A percentile compares a stretch with the other conserved stretches of the same genome.
phyloP scores from a whole-genome alignment of 2,888 invertebrate genomes.

The Petrolisthes cinctipes region DNA sequence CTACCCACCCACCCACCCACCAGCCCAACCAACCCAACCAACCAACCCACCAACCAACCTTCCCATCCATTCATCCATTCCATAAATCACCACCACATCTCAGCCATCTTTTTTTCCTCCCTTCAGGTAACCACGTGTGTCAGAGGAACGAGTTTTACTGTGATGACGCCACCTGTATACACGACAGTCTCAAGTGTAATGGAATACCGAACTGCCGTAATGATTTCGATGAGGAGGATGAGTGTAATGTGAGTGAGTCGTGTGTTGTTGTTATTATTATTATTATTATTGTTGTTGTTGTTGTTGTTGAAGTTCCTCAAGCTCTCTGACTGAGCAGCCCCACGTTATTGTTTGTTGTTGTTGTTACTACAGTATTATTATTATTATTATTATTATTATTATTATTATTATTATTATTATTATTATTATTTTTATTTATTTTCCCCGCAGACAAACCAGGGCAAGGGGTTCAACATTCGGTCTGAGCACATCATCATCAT shows the following conservation, averaged over 20 bases:
- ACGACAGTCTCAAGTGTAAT: conserved; percentile 79
- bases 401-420: no score
- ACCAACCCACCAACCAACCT: no score
- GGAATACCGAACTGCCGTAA: conserved; percentile 83
- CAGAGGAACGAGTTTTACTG: conserved; percentile 81
- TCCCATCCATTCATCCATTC: not conserved
- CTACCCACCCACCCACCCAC: no score
- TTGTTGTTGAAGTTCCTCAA: not conserved
- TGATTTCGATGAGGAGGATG: conserved; percentile 81
- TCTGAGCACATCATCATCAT: conserved; percentile 82
- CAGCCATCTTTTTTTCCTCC: not conserved
- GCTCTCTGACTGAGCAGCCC: not conserved
- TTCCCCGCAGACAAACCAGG: conserved; percentile 38
- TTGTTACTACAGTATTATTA: no score
- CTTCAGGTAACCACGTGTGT: not conserved
- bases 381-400: no score
- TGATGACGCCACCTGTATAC: conserved; percentile 89
- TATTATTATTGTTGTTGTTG: not conserved
- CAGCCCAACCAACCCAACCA: no score
- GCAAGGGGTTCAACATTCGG: conserved; percentile 66
- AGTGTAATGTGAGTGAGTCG: conserved; percentile 47
- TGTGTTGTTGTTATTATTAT: not conserved
- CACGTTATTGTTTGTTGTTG: no score
- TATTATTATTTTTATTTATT: not conserved
- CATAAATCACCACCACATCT: not conserved